Percentiles rank a stretch among this genome's conserved stretches.
Conservation (phyloP, 2,888 invertebrate genomes). For the Monopis laevigella region DNA sequence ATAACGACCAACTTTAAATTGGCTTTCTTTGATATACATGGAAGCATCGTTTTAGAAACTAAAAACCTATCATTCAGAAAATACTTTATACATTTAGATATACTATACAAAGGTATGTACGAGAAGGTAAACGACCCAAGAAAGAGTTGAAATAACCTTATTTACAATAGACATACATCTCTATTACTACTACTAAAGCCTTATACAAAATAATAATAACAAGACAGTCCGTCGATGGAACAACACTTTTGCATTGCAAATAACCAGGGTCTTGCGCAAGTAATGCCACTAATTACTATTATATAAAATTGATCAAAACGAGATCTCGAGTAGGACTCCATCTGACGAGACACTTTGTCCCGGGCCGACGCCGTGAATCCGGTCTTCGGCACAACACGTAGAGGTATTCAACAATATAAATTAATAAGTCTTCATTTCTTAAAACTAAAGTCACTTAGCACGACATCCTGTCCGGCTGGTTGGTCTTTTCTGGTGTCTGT, state of each 20-base stretch:
- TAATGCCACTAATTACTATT: constrained; percentile 59
- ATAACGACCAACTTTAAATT: constrained; percentile 58
- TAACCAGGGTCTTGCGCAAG: constrained; percentile 47
- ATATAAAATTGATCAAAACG: constrained; percentile 66
- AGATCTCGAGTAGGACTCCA: constrained; percentile 64
- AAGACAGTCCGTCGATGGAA: constrained; percentile 40
- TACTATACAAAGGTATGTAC: constrained; percentile 1
- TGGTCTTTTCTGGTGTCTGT: constrained; percentile 72
- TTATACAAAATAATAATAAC: constrained; percentile 59
- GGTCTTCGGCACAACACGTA: constrained; percentile 21
- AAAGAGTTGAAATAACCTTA: constrained; percentile 23
- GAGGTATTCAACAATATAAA: constrained; percentile 53
- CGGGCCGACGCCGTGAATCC: constrained; percentile 22
- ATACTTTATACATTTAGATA: background rate
- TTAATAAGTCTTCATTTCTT: constrained; percentile 33
- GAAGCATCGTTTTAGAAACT: constrained; percentile 63
- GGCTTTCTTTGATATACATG: constrained; percentile 66
- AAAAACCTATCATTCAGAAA: constrained; percentile 35
- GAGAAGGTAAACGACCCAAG: background rate
- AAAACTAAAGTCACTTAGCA: constrained; percentile 46
- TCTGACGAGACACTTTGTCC: constrained; percentile 44
- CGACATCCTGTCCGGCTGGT: constrained; percentile 65
- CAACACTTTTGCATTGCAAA: constrained; percentile 54
- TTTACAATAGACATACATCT: constrained; percentile 32
- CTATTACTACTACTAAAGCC: constrained; percentile 55